These are phyloP conservation scores for Okapia johnstoni DNA, from an alignment of 2,113 vertebrate species.

Conservation along the genomic window DNA sequence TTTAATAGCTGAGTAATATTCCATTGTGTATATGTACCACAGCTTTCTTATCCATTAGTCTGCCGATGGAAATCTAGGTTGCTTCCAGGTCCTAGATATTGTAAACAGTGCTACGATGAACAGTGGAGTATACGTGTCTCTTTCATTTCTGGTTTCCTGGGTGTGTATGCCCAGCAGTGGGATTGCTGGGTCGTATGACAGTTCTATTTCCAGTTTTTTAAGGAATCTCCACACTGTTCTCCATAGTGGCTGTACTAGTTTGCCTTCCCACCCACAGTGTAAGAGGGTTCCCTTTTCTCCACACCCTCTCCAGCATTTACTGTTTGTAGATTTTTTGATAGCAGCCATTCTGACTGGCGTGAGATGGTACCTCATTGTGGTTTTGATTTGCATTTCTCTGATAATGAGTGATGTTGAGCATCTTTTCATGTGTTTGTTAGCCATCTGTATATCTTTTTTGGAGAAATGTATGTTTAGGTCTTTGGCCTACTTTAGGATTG, in stretches of 20 bases:
- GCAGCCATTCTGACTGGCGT: neutral
- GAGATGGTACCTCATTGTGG: neutral
- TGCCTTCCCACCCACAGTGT: neutral
- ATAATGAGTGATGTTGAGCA: neutral
- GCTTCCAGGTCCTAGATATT: neutral
- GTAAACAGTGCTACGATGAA: neutral
- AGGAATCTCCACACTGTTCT: neutral
- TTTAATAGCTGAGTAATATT: neutral
- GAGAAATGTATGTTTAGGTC: neutral
- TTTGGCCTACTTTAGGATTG: neutral
- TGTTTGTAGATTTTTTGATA: neutral
- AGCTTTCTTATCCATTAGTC: neutral
- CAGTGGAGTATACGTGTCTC: neutral
- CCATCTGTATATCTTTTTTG: neutral
- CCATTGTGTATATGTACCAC: neutral
- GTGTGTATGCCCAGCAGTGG: neutral
- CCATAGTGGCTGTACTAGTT: neutral
- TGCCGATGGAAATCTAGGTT: neutral
- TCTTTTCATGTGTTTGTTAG: neutral
- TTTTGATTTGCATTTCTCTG: neutral
- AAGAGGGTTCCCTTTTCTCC: neutral
- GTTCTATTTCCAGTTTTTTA: neutral
- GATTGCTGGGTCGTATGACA: neutral
- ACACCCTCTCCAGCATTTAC: neutral
- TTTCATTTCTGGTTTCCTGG: neutral